Base-by-base conservation (phyloP, 2,797 vertebrate species). In the Hylomyscus alleni region DNA sequence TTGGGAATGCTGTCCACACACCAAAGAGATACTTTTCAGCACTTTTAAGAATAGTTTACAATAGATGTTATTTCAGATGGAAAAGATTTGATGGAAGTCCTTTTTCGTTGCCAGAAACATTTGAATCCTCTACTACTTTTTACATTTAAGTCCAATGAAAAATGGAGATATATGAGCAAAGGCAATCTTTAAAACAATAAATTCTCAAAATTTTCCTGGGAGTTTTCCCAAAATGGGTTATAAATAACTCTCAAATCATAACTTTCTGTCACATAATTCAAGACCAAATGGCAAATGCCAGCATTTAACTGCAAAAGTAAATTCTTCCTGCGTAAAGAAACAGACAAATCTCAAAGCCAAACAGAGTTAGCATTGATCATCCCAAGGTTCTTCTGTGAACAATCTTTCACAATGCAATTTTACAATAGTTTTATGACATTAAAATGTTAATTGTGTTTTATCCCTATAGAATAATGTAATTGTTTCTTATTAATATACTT, bases 361-460 rank as follows among this genome's bases (percentile, higher is more conserved):
- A 80, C 22, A 67, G 7, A 72, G 44, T 82, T 85, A 37, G 6
- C 26, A 90, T 52, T 95, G 78, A 91, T 47, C 37, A 58, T 52
- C 24, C 22, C 56, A 4, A 81, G 19, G 69, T 31, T 76, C 69
- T 72, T 77, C 14, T 78, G 3, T 11, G 37, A 9, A 1, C 19
- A 81, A 10, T 58, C 84, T 89, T 96, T 96, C 56, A 65, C 58
- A 90, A 58, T 75, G 4, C 62, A 58, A 60, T 67, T 96, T 80
- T 83, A 75, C 40, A 85, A 47, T 83, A 1, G 34, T 67, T 94
- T 95, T 22, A 77, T 89, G 11, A 91, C 20, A 65, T 73, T 58
- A 91, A 82, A 47, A 11, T 76, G 67, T 50, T 26, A 85, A 34
- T 54, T 60, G 9, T 58, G 81, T 44, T 89, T 94, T 60, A 69